phyloP scores from a whole-genome alignment of 2,113 vertebrate species.

The Andinoacara biseriatus region DNA sequence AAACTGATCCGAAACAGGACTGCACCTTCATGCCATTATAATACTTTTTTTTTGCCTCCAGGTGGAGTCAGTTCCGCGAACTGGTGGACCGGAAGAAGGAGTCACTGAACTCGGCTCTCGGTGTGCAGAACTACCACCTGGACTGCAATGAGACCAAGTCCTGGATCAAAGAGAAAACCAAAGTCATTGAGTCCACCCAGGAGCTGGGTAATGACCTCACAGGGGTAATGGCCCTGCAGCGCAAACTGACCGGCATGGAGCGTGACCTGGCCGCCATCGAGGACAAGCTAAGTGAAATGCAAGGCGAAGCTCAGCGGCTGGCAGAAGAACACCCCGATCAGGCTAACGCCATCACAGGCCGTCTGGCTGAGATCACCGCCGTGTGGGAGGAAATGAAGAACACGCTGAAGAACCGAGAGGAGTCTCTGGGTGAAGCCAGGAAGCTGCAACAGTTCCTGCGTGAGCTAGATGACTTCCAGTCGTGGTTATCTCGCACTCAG shows the following conservation, averaged over 20 bases:
- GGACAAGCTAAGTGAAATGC: constrained; percentile 90
- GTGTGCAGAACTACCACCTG: constrained; percentile 97
- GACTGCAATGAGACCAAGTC: constrained; percentile 99
- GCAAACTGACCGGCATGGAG: constrained; percentile 96
- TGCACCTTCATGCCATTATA: not conserved
- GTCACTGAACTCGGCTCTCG: constrained; percentile 91
- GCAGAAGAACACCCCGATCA: constrained; percentile 93
- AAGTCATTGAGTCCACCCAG: constrained; percentile 97
- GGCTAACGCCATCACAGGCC: constrained; percentile 90
- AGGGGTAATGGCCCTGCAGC: constrained; percentile 95
- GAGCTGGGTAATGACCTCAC: constrained; percentile 96
- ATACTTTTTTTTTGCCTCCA: constrained; percentile 53
- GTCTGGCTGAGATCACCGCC: constrained; percentile 88
- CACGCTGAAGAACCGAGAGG: constrained; percentile 91
- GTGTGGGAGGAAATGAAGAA: constrained; percentile 98
- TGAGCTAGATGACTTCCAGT: constrained; percentile 97
- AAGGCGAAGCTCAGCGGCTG: constrained; percentile 88
- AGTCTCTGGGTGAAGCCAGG: constrained; percentile 94
- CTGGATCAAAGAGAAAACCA: constrained; percentile 98
- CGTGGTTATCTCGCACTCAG: constrained; percentile 95
- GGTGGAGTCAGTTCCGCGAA: constrained; percentile 97
- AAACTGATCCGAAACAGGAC: not conserved
- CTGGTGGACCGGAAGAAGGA: constrained; percentile 96
- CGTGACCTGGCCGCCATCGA: constrained; percentile 94
- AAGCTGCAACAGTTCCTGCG: constrained; percentile 97